Conservation (phyloP, 2,797 vertebrate genomes). For the Neoniphon sammara region DNA sequence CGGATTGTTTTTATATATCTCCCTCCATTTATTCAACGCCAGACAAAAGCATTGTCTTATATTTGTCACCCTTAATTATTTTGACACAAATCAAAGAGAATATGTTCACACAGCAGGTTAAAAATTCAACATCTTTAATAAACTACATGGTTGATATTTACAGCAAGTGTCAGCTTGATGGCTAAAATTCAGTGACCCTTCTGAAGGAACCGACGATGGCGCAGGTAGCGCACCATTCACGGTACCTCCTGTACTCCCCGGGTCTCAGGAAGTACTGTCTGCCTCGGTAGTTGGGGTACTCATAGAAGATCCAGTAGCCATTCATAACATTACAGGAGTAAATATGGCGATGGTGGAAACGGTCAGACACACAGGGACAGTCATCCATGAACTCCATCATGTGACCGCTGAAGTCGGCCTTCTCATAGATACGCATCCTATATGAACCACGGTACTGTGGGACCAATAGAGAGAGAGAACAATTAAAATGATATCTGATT, state of each 20-base stretch:
- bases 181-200: constrained; percentile 85
- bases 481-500: not conserved
- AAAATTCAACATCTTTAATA: constrained; percentile 83
- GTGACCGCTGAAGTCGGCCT: constrained; percentile 84
- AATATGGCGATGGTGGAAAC: constrained; percentile 86
- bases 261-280: constrained; percentile 85
- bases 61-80: no score
- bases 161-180: constrained; percentile 73
- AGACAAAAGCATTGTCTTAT: not conserved
- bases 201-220: constrained; percentile 86
- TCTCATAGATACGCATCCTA: constrained; percentile 86
- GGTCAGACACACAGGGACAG: constrained; percentile 86
- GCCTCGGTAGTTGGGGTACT: constrained; percentile 86
- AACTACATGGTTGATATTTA: constrained; percentile 80
- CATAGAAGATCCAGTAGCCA: constrained; percentile 87
- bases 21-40: not conserved
- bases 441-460: constrained; percentile 84
- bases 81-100: constrained; percentile 44
- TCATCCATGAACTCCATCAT: constrained; percentile 88
- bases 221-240: constrained; percentile 85
- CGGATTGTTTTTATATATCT: not conserved
- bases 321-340: constrained; percentile 87
- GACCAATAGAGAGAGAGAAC: not conserved
- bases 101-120: constrained; percentile 57
- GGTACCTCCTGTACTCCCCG: constrained; percentile 85